Percentiles rank a stretch among this genome's conserved stretches.
Evolutionary conservation across 2,888 invertebrate species (phyloP).

Genomic region (Campoplex capitator): DNA sequence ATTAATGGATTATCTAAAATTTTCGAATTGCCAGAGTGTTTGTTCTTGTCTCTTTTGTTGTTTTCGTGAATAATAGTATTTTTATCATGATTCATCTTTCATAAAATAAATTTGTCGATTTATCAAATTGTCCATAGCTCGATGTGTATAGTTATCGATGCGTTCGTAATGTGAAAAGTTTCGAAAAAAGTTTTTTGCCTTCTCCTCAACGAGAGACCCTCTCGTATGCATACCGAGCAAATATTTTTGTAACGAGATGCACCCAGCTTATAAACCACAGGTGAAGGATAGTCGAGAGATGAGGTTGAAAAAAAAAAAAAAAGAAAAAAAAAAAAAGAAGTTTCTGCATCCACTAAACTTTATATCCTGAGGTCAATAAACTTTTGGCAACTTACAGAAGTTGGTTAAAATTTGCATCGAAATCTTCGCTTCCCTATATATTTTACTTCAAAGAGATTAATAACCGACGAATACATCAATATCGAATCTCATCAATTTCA

Average conservation of each 20-base stretch:
- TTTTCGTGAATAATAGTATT: not conserved
- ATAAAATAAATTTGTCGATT: constrained; percentile 17
- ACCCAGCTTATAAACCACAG: constrained; percentile 39
- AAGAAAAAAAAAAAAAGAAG: constrained; percentile 42
- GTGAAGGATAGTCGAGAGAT: not conserved
- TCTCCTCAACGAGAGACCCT: constrained; percentile 8
- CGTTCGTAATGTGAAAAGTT: constrained; percentile 44
- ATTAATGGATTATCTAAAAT: no score
- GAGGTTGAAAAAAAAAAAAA: constrained; percentile 8
- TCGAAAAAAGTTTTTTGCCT: constrained; percentile 48
- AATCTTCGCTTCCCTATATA: not conserved
- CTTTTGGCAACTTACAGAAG: constrained; percentile 19
- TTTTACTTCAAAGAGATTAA: constrained; percentile 7
- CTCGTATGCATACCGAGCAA: constrained; percentile 58
- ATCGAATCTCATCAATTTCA: not conserved
- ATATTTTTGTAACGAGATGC: constrained; percentile 62
- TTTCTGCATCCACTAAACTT: constrained; percentile 19
- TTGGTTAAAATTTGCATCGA: constrained; percentile 25
- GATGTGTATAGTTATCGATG: constrained; percentile 7
- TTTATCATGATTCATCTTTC: constrained; percentile 5
- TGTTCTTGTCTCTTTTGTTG: not conserved
- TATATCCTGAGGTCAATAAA: constrained; percentile 57
- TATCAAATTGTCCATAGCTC: constrained; percentile 25
- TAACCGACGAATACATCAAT: not conserved
- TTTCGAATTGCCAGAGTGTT: not conserved